A percentile compares a stretch with the other conserved stretches of the same genome.
Evolutionary conservation across 2,113 vertebrate genomes (phyloP).

Genomic region (Thryonomys swinderianus): DNA sequence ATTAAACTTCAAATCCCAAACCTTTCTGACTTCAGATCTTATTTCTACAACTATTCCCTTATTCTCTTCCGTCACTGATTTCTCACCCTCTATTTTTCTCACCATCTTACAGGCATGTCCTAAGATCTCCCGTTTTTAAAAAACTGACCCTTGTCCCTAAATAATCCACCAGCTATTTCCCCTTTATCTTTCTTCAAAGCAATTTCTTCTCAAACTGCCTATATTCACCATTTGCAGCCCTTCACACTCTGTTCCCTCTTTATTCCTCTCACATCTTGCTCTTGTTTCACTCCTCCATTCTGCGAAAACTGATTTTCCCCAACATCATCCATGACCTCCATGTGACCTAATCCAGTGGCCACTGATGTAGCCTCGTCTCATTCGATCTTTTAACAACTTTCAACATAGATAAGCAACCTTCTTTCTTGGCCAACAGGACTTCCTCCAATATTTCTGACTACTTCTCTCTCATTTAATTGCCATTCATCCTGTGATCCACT

Average conservation of each 20-base stretch:
- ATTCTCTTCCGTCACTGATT: neutral
- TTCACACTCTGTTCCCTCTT: neutral
- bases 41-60: neutral
- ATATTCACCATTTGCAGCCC: neutral
- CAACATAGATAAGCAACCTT: neutral
- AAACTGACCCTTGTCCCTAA: neutral
- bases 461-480: neutral
- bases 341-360: neutral
- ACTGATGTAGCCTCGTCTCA: neutral
- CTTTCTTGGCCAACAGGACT: neutral
- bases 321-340: neutral
- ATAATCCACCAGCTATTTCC: neutral
- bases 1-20: neutral
- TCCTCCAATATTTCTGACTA: neutral
- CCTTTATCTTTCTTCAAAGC: neutral
- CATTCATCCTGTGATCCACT: neutral
- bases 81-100: neutral
- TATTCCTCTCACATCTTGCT: neutral
- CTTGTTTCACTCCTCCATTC: neutral
- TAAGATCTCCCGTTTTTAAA: neutral
- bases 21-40: neutral
- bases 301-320: neutral
- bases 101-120: neutral
- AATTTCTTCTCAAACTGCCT: slow-evolving; percentile 10
- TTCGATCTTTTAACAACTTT: neutral